Evolutionary conservation across 2,888 invertebrate genomes (phyloP).

Genomic region (Pseudococcus jackbeardsleyi): DNA sequence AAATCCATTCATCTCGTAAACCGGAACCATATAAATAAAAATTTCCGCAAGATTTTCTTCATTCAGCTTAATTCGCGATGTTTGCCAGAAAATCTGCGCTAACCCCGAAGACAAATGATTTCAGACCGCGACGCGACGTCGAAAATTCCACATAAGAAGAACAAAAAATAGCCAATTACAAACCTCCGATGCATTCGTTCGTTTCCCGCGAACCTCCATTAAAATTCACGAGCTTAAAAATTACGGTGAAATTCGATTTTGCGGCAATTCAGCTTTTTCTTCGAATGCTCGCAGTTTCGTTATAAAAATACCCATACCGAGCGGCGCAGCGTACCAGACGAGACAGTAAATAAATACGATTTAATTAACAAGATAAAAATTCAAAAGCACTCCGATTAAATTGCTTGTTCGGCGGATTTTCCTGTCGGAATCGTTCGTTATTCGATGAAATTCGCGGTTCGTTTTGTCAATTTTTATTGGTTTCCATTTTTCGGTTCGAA

Average conservation of each 20-base stretch:
- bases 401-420: conserved; percentile 10
- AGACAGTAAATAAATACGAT: conserved; percentile 19
- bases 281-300: not conserved
- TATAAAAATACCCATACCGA: not conserved
- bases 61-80: not conserved
- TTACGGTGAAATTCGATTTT: not conserved
- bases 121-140: not conserved
- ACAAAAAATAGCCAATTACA: not conserved
- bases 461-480: not conserved
- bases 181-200: not conserved
- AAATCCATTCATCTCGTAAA: not conserved
- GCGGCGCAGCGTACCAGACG: not conserved
- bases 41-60: not conserved
- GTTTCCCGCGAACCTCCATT: not conserved
- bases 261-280: conserved; percentile 2
- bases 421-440: not conserved
- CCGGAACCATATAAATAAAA: not conserved
- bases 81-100: not conserved
- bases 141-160: not conserved
- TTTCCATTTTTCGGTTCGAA: not conserved
- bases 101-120: not conserved
- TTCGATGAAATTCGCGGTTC: not conserved
- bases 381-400: conserved; percentile 29
- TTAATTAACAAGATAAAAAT: conserved; percentile 32
- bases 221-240: conserved; percentile 1